phyloP scores from a whole-genome alignment of 1,140 invertebrate species.

The Drosophila triauraria region DNA sequence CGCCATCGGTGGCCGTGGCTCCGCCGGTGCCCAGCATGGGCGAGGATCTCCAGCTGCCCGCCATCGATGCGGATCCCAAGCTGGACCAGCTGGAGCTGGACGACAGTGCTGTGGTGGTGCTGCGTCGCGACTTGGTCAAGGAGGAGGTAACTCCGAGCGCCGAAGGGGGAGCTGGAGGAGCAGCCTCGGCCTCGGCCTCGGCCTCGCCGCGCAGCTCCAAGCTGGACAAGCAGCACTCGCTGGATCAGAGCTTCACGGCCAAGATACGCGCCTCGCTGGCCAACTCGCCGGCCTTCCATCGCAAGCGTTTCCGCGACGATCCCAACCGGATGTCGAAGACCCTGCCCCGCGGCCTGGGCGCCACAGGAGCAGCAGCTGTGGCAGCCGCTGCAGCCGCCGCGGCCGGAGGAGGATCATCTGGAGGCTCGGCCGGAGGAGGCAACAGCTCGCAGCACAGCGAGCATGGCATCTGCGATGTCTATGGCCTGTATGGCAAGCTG shows the following conservation, averaged over 20 bases:
- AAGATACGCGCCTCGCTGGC: slow-evolving; percentile 88
- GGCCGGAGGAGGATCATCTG: slow-evolving; percentile 62
- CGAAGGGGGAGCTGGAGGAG: slow-evolving; percentile 36
- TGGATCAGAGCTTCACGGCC: slow-evolving; percentile 87
- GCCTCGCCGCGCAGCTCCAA: slow-evolving; percentile 85
- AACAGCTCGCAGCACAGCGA: slow-evolving; percentile 86
- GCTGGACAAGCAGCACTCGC: slow-evolving; percentile 88
- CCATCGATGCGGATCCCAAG: slow-evolving; percentile 80
- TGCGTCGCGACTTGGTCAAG: slow-evolving; percentile 70
- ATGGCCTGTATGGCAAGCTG: slow-evolving; percentile 94
- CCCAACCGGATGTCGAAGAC: slow-evolving; percentile 90
- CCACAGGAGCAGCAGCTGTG: slow-evolving; percentile 85
- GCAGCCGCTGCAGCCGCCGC: slow-evolving; percentile 33
- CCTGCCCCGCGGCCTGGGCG: slow-evolving; percentile 89
- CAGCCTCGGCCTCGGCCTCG: slow-evolving; percentile 23
- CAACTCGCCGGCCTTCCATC: slow-evolving; percentile 89
- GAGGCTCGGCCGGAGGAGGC: slow-evolving; percentile 85
- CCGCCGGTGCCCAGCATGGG: slow-evolving; percentile 75
- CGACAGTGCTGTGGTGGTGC: slow-evolving; percentile 62
- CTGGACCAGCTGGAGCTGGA: slow-evolving; percentile 51
- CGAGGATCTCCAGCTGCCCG: slow-evolving; percentile 82
- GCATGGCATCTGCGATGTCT: slow-evolving; percentile 91
- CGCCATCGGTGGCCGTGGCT: slow-evolving; percentile 69
- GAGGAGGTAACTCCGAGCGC: slow-evolving; percentile 37
- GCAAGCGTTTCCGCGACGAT: slow-evolving; percentile 89